phyloP scores from a whole-genome alignment of 2,113 vertebrate genomes.

The Pithys albifrons region DNA sequence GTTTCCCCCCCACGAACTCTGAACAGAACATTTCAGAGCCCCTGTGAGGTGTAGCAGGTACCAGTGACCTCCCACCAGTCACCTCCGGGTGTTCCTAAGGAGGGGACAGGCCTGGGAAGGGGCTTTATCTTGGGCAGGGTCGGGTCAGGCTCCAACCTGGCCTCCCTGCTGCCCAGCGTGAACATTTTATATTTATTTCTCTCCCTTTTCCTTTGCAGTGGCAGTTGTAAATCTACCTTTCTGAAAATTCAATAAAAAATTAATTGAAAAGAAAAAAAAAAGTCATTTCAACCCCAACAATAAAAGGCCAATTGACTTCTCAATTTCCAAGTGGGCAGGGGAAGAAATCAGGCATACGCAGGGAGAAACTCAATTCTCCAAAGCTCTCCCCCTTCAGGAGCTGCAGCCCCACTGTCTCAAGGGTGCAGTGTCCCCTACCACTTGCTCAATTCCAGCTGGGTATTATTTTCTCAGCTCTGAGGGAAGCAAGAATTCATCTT shows the following conservation, averaged over 20 bases:
- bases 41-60: rapidly evolving
- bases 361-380: conserved; percentile 52
- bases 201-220: not conserved
- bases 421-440: conserved; percentile 36
- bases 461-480: conserved; percentile 45
- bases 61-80: rapidly evolving
- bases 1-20: rapidly evolving
- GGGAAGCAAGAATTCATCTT: conserved; percentile 47
- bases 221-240: conserved; percentile 49
- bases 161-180: not conserved
- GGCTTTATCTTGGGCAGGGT: no score
- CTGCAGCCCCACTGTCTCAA: conserved; percentile 16
- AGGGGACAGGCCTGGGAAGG: not conserved
- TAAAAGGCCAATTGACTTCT: conserved; percentile 68
- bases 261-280: not conserved
- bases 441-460: not conserved
- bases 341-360: conserved; percentile 6
- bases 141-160: not conserved
- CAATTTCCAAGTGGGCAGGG: conserved; percentile 48
- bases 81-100: rapidly evolving
- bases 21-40: not conserved
- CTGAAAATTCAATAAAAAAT: conserved; percentile 62
- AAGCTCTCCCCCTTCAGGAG: conserved; percentile 24
- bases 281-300: conserved; percentile 31
- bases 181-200: conserved; percentile 8